Conservation (phyloP, 2,888 invertebrate genomes). For the Panzeria rudis region DNA sequence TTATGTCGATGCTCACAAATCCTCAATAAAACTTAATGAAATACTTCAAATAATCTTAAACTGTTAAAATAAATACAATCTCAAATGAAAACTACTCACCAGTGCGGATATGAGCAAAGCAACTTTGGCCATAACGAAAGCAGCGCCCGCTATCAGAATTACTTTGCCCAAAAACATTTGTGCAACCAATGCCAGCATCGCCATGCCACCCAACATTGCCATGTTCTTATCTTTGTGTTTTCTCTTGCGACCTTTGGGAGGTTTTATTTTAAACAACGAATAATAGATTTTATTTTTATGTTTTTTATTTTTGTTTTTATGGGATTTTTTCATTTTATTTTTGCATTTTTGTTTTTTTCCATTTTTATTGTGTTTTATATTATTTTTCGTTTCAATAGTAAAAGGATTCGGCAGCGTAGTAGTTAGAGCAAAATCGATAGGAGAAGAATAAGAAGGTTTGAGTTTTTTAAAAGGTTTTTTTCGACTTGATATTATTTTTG, state of each 20-base stretch:
- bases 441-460: slow-evolving; percentile 68
- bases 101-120: slow-evolving; percentile 86
- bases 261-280: slow-evolving; percentile 72
- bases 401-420: background rate
- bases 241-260: slow-evolving; percentile 85
- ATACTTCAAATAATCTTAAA: background rate
- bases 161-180: slow-evolving; percentile 89
- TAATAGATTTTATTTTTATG: slow-evolving; percentile 74
- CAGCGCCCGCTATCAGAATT: slow-evolving; percentile 88
- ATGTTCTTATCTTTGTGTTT: slow-evolving; percentile 84
- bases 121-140: slow-evolving; percentile 87
- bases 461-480: slow-evolving; percentile 64
- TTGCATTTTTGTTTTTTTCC: slow-evolving; percentile 74
- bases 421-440: slow-evolving; percentile 35
- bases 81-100: slow-evolving; percentile 78
- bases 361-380: slow-evolving; percentile 34
- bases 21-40: background rate
- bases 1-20: background rate
- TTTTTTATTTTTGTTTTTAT: slow-evolving; percentile 80
- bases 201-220: slow-evolving; percentile 86
- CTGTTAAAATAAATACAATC: background rate
- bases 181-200: slow-evolving; percentile 87
- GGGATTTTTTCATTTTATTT: slow-evolving; percentile 82
- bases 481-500: slow-evolving; percentile 69
- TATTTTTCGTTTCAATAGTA: background rate